phyloP scores from a whole-genome alignment of 1,140 invertebrate species.

The Macrosteles quadrilineatus region DNA sequence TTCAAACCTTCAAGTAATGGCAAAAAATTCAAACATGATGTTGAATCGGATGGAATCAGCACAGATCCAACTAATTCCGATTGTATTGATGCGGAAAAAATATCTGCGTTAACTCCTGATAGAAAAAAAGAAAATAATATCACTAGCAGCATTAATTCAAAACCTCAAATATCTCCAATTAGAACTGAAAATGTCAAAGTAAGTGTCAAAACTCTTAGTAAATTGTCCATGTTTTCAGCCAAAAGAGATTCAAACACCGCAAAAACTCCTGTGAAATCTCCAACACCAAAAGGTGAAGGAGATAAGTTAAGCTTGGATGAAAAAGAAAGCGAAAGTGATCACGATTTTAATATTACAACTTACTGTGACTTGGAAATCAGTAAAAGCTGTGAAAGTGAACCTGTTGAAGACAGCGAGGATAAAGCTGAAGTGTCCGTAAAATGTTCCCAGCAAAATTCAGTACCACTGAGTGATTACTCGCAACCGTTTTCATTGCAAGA shows the following conservation, averaged over 20 bases:
- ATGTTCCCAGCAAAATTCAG: background rate
- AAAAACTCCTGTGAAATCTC: background rate
- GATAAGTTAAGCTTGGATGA: background rate
- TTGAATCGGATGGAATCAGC: background rate
- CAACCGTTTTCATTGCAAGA: conserved; percentile 14
- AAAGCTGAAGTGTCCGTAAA: background rate
- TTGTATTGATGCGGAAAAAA: background rate
- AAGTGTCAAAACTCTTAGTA: background rate
- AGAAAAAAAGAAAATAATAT: background rate
- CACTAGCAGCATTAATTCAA: no score
- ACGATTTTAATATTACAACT: background rate
- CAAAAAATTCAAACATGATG: conserved; percentile 24
- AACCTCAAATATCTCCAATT: background rate
- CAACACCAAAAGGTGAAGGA: background rate
- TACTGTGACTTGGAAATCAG: conserved; percentile 14
- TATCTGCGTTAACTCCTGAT: background rate
- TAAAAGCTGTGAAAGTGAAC: background rate
- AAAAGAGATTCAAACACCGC: background rate
- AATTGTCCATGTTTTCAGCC: conserved; percentile 9
- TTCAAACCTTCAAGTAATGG: background rate
- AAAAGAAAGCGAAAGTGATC: background rate
- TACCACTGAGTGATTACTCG: background rate
- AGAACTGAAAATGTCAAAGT: background rate
- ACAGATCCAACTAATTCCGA: background rate
- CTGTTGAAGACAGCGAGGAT: background rate